Conservation (phyloP, 2,113 vertebrate species). For the Microtus montanus region DNA sequence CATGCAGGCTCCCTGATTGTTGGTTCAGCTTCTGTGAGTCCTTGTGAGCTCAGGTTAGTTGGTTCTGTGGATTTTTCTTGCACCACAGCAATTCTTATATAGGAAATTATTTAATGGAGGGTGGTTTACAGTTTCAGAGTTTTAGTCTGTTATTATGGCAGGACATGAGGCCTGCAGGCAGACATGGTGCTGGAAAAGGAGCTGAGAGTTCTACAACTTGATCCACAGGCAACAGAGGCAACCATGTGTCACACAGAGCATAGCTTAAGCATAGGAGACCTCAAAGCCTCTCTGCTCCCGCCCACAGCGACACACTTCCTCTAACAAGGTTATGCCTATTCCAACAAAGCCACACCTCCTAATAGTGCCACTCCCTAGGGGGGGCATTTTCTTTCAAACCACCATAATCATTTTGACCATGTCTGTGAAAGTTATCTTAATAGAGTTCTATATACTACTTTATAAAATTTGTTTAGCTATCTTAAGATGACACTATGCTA, state of each 20-base stretch:
- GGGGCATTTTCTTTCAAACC: background rate
- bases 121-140: background rate
- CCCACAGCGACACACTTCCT: background rate
- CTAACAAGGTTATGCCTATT: background rate
- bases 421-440: background rate
- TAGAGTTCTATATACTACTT: background rate
- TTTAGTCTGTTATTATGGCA: background rate
- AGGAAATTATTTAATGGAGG: background rate
- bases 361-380: background rate
- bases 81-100: background rate
- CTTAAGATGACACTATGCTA: background rate
- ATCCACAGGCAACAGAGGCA: background rate
- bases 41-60: background rate
- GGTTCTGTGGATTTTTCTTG: background rate
- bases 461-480: conserved; percentile 27
- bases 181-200: background rate
- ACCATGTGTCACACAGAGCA: background rate
- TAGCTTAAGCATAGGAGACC: background rate
- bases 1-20: background rate
- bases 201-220: background rate
- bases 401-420: background rate
- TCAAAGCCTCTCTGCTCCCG: background rate
- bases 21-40: background rate
- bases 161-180: background rate
- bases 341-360: background rate